Conservation (phyloP, 2,888 invertebrate species). For the Hermodice carunculata region DNA sequence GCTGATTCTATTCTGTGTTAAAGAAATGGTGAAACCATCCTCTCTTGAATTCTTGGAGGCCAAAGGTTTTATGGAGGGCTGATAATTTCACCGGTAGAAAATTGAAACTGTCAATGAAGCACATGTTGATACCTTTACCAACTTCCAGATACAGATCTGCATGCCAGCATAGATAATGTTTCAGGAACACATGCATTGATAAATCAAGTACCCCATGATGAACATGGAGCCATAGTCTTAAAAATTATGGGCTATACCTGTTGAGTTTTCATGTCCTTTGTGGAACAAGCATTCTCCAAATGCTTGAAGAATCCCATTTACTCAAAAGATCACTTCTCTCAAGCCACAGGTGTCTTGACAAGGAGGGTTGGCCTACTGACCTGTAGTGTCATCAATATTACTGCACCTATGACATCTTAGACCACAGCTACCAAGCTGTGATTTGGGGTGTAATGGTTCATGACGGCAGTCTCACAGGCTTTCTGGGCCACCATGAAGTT, state of each 20-base stretch:
- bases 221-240: conserved; percentile 28
- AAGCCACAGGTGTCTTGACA: neutral
- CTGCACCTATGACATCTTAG: neutral
- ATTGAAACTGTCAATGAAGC: conserved; percentile 4
- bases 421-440: neutral
- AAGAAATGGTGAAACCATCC: conserved; percentile 10
- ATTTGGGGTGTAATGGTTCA: neutral
- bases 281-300: conserved; percentile 12
- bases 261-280: neutral
- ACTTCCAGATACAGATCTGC: neutral
- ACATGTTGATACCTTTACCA: neutral
- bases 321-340: conserved; percentile 3
- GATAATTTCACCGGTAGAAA: neutral
- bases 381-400: neutral
- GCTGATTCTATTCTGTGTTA: neutral
- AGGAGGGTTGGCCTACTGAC: neutral
- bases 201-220: no score
- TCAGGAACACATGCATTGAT: neutral
- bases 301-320: neutral
- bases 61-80: neutral
- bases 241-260: conserved; percentile 26
- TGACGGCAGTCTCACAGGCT: neutral
- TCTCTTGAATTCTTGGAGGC: neutral
- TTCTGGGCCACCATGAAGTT: neutral
- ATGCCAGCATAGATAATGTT: neutral